Base-by-base conservation (phyloP, 2,797 vertebrate species). In the Centroberyx gerrardi region DNA sequence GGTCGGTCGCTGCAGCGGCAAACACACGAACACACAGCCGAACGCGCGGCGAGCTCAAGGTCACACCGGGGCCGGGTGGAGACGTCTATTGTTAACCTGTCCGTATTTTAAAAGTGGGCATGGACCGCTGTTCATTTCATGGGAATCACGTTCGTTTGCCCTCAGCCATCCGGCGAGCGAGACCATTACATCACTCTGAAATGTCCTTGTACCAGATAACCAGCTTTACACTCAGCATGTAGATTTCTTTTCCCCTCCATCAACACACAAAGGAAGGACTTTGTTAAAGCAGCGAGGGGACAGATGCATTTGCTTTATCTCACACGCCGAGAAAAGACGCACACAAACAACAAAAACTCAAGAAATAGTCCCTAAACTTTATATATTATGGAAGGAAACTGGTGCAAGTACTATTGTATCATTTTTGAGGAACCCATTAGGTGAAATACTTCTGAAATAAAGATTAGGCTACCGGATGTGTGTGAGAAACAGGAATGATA, bases 171-270 rank as follows among this genome's bases (percentile, higher is more conserved):
- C 71, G 73, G 49, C 40, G 59, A 22, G 74, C 61, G 69, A 76
- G 52, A 68, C 65, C 56, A 65, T 76, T 83, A 72, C 81, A 78
- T 84, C 80, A 80, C 70, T 80, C 36, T 49, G 74, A 67, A 56
- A 87, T 44, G 89, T 82, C 91, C 92, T 92, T 92, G 91, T 52
- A 74, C 46, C 65, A 84, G 74, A 87, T 66, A 78, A 74, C 79
- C 81, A 64, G 68, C 75, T 83, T 82, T 55, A 17, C 40, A 81
- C 75, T 55, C 76, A 28, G 71, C 83, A 80, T 81, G 82, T 55
- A 72, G 64, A 61, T 59, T 48, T 29, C 33, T 22, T 36, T 59
- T 36, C 28, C 2, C 63, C 53, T 5, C 28, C 22, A 22, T 33
- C 4, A 18, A 48, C 53, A 71, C 14, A 68, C 68, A 68, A 77